Conservation (phyloP, 2,888 invertebrate genomes). For the Parnassius apollo region DNA sequence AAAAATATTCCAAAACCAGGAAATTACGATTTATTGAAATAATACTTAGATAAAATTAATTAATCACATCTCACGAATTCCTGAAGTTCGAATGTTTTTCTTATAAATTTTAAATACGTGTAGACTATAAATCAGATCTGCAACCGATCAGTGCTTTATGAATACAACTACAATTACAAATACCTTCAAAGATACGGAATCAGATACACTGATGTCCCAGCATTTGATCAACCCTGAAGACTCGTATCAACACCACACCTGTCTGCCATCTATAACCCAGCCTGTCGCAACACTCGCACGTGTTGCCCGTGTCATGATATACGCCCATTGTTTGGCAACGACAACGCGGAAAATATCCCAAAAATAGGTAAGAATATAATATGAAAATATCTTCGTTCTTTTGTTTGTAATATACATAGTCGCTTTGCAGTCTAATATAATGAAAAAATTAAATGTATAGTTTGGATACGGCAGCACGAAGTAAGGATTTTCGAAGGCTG, state of each 20-base stretch:
- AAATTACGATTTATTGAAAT: too few species aligned
- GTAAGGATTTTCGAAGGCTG: too few species aligned
- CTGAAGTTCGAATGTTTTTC: too few species aligned
- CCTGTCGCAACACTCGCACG: constrained; percentile 42
- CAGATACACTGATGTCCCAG: constrained; percentile 26
- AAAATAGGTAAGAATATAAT: constrained; percentile 24
- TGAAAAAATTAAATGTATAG: too few species aligned
- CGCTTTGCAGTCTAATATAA: too few species aligned
- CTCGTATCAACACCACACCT: constrained; percentile 52
- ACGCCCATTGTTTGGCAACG: constrained; percentile 65
- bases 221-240: constrained; percentile 44
- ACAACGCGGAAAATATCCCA: constrained; percentile 54
- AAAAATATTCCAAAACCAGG: too few species aligned
- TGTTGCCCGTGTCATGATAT: constrained; percentile 28
- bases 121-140: neutral
- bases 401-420: constrained; percentile 11
- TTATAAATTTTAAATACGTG: too few species aligned
- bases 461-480: too few species aligned
- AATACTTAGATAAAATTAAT: too few species aligned
- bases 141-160: neutral
- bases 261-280: constrained; percentile 53
- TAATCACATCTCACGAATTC: too few species aligned
- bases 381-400: constrained; percentile 23
- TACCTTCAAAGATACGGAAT: constrained; percentile 23
- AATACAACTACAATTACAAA: neutral